Percentiles rank a stretch among this genome's conserved stretches.
Evolutionary conservation across 1,140 invertebrate species (phyloP).

Genomic region (Drosophila bocqueti): DNA sequence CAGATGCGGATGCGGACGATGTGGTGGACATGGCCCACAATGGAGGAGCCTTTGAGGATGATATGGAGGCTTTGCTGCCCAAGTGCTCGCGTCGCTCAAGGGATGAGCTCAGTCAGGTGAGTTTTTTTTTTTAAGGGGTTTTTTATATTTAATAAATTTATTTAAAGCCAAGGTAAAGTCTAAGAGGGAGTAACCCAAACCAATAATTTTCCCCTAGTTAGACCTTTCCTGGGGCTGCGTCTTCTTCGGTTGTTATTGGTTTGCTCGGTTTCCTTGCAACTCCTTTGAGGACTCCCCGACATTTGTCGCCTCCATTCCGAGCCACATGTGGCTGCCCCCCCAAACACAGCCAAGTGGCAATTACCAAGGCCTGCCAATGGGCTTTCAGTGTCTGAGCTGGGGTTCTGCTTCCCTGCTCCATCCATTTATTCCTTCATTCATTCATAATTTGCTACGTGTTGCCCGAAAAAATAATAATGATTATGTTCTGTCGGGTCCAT

Average conservation of each 20-base stretch:
- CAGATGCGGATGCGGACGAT: conserved; percentile 61
- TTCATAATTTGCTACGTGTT: conserved; percentile 83
- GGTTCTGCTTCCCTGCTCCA: background rate
- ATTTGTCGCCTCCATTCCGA: conserved; percentile 33
- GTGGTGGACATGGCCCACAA: conserved; percentile 56
- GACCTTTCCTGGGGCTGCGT: conserved; percentile 6
- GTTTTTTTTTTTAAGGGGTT: background rate
- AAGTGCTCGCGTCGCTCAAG: conserved; percentile 76
- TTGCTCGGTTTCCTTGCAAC: background rate
- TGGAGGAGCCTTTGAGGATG: conserved; percentile 74
- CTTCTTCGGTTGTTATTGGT: background rate
- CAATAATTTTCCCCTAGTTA: background rate
- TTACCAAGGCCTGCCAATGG: conserved; percentile 65
- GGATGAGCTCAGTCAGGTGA: conserved; percentile 85
- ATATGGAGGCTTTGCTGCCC: conserved; percentile 81
- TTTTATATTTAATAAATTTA: background rate
- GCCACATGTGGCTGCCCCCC: conserved; percentile 25
- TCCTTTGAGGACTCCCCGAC: conserved; percentile 15
- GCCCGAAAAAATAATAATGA: conserved; percentile 61
- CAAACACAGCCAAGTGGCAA: conserved; percentile 25
- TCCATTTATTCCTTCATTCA: conserved; percentile 68
- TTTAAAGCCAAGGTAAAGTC: background rate
- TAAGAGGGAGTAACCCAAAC: background rate
- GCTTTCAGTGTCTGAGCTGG: background rate
- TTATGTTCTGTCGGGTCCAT: conserved; percentile 46